Evolutionary conservation across 2,888 invertebrate genomes (phyloP).

Genomic region (Brenthis daphne): DNA sequence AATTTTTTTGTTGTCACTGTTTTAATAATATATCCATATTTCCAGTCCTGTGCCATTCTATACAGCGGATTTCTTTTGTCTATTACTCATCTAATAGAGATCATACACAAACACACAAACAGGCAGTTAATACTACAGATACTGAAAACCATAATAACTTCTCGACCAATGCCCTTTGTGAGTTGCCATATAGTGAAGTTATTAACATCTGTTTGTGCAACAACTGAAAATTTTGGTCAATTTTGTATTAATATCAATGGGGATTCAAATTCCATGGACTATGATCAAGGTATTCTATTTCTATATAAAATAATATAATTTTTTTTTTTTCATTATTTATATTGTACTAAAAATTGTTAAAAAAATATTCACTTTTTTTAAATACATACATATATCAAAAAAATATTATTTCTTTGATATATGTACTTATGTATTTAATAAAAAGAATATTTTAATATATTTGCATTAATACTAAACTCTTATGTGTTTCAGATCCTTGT

Average conservation of each 20-base stretch:
- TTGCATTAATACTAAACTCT: too few relatives aligned
- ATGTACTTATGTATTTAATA: too few relatives aligned
- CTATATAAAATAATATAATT: slow-evolving; percentile 58
- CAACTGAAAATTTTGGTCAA: slow-evolving; percentile 36
- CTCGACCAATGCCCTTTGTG: slow-evolving; percentile 59
- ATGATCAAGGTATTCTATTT: slow-evolving; percentile 70
- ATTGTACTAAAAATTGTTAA: neutral
- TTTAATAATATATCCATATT: slow-evolving; percentile 36
- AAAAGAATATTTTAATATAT: too few relatives aligned
- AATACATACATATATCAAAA: too few relatives aligned
- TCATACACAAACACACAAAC: slow-evolving; percentile 19
- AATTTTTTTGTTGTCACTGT: neutral
- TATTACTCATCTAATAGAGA: slow-evolving; percentile 37
- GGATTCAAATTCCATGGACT: slow-evolving; percentile 61
- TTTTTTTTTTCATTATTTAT: slow-evolving; percentile 4
- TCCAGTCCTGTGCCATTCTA: slow-evolving; percentile 64
- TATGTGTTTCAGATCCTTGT: slow-evolving; percentile 62
- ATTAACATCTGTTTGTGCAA: slow-evolving; percentile 41
- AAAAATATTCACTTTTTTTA: too few relatives aligned
- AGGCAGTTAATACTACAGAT: slow-evolving; percentile 43
- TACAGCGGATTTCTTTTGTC: slow-evolving; percentile 44
- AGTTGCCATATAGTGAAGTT: slow-evolving; percentile 48
- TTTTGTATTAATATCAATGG: slow-evolving; percentile 55
- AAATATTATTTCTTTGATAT: too few relatives aligned
- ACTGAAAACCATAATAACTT: slow-evolving; percentile 51